Evolutionary conservation across 2,113 vertebrate species (phyloP).

Genomic region (Andinoacara biseriatus): DNA sequence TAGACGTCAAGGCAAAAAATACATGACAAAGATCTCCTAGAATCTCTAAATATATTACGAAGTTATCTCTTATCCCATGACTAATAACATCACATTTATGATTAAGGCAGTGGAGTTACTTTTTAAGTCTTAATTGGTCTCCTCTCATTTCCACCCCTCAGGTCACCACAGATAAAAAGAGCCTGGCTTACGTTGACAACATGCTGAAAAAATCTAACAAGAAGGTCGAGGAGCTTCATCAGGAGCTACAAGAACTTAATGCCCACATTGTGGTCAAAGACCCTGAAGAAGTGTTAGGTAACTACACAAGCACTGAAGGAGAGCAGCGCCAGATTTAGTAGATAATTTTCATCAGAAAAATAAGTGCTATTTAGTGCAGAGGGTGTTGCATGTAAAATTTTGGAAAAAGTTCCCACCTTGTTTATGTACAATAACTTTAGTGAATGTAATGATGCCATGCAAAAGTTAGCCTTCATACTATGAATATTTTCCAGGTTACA

Average conservation of each 20-base stretch:
- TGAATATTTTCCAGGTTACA: not conserved
- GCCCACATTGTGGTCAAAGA: conserved; percentile 98
- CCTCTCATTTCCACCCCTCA: conserved; percentile 57
- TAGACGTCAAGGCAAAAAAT: too few relatives aligned
- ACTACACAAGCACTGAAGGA: conserved; percentile 56
- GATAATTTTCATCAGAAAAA: conserved; percentile 10
- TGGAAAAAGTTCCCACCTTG: not conserved
- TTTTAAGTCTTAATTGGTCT: not conserved
- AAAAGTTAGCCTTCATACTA: not conserved
- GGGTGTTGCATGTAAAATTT: too few relatives aligned
- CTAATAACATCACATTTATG: not conserved
- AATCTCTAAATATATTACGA: not conserved
- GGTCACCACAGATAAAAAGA: conserved; percentile 99
- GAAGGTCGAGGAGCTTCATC: conserved; percentile 97
- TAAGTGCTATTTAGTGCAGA: not conserved
- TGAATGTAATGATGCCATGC: not conserved
- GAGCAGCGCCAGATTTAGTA: not conserved
- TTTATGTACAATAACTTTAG: not conserved
- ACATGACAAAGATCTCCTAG: too few relatives aligned
- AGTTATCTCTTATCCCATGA: not conserved
- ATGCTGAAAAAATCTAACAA: conserved; percentile 99
- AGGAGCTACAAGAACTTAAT: conserved; percentile 96
- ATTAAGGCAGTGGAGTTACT: not conserved
- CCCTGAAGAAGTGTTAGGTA: conserved; percentile 94
- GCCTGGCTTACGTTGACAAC: conserved; percentile 97